phyloP scores from a whole-genome alignment of 2,888 invertebrate genomes.

The Machimus rusticus region DNA sequence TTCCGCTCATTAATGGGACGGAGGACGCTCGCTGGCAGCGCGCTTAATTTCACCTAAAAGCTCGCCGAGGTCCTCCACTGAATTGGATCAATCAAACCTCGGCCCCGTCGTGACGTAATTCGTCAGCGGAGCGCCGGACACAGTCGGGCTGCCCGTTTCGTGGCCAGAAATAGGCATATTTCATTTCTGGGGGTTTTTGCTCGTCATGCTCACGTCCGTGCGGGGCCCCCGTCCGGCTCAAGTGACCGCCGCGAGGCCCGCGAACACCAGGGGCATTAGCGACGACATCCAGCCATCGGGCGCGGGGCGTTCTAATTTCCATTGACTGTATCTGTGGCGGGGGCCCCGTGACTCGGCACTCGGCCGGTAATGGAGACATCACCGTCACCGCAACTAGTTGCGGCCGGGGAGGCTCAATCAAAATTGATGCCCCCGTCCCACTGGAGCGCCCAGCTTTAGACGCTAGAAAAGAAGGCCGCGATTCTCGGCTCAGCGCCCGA shows the following conservation, averaged over 20 bases:
- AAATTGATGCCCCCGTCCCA: not conserved
- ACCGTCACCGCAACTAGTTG: not conserved
- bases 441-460: not conserved
- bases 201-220: not conserved
- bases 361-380: not conserved
- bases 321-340: not conserved
- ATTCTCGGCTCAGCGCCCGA: not conserved
- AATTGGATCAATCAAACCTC: slow-evolving; percentile 38
- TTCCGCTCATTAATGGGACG: slow-evolving; percentile 22
- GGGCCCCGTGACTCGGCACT: not conserved
- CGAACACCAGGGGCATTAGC: slow-evolving; percentile 11
- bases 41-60: slow-evolving; percentile 12
- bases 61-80: not conserved
- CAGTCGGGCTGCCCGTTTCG: not conserved
- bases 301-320: slow-evolving; percentile 16
- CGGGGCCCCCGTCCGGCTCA: not conserved
- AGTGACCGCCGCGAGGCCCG: not conserved
- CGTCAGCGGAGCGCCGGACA: not conserved
- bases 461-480: not conserved
- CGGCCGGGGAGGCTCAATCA: not conserved
- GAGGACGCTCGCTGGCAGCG: not conserved
- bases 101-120: slow-evolving; percentile 1
- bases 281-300: not conserved
- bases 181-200: slow-evolving; percentile 12
- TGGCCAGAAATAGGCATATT: not conserved